Percentiles rank a stretch among this genome's conserved stretches.
phyloP scores from a whole-genome alignment of 2,797 vertebrate species.

The Lacerta viridis region DNA sequence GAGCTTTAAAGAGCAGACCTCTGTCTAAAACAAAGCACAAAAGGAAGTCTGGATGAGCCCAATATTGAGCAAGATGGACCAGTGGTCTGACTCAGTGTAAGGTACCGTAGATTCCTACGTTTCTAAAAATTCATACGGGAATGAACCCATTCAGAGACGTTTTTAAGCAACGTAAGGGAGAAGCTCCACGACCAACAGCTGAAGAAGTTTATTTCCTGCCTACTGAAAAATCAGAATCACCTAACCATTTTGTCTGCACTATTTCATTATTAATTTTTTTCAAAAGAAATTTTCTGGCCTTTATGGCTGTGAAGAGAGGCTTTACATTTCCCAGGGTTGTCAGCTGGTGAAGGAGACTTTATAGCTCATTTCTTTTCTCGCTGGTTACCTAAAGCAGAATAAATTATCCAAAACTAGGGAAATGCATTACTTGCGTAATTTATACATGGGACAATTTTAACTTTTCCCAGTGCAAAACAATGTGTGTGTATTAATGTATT shows the following conservation, averaged over 20 bases:
- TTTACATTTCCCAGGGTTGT: not conserved
- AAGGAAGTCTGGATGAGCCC: too few relatives aligned
- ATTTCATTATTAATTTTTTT: not conserved
- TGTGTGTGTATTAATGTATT: too few relatives aligned
- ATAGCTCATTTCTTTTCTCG: not conserved
- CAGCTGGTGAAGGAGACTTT: not conserved
- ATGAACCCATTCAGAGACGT: not conserved
- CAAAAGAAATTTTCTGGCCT: not conserved
- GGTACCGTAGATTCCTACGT: too few relatives aligned
- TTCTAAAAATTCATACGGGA: not conserved
- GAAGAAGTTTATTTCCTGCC: rapidly evolving
- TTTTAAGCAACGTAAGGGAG: not conserved
- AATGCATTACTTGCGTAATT: not conserved
- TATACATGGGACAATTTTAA: not conserved
- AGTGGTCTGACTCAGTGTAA: too few relatives aligned
- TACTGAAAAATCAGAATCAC: not conserved
- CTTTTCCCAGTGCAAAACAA: not conserved
- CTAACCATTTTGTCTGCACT: not conserved
- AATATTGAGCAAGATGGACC: too few relatives aligned
- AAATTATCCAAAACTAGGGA: not conserved
- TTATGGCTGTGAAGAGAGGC: not conserved
- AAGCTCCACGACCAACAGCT: not conserved
- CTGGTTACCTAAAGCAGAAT: not conserved
- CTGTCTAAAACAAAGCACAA: too few relatives aligned
- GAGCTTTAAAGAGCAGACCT: too few relatives aligned